Evolutionary conservation across 1,140 invertebrate genomes (phyloP).

Genomic region (Brachionus koreanus): DNA sequence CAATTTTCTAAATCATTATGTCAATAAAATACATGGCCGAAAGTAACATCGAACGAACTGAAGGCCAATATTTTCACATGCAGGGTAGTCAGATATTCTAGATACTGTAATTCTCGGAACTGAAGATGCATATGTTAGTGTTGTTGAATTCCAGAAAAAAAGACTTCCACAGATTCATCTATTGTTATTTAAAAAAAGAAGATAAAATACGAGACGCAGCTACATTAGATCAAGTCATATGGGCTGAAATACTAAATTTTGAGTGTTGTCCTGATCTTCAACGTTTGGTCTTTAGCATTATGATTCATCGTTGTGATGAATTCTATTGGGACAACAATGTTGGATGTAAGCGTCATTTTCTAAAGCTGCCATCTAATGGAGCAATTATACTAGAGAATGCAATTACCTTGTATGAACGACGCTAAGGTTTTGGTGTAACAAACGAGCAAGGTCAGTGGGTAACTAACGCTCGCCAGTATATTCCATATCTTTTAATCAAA

Average conservation of each 20-base stretch:
- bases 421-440: conserved; percentile 25
- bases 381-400: conserved; percentile 45
- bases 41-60: neutral
- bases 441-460: conserved; percentile 2
- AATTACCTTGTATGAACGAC: conserved; percentile 44
- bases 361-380: conserved; percentile 42
- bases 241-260: conserved; percentile 46
- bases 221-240: conserved; percentile 44
- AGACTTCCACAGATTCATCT: conserved; percentile 62
- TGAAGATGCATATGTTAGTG: conserved; percentile 52
- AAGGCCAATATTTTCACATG: neutral
- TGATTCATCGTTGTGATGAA: conserved; percentile 47
- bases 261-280: conserved; percentile 45
- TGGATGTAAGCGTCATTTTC: conserved; percentile 47
- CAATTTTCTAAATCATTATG: neutral
- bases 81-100: neutral
- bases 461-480: conserved; percentile 42
- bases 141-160: conserved; percentile 62
- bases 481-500: conserved; percentile 41
- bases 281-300: conserved; percentile 45
- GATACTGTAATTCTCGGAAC: conserved; percentile 50
- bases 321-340: conserved; percentile 47
- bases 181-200: conserved; percentile 52
- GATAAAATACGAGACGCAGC: conserved; percentile 29
- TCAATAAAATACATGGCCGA: neutral